Percentiles rank a stretch among this genome's conserved stretches.
Evolutionary conservation across 2,888 invertebrate genomes (phyloP).

Genomic region (Apoda limacodes): DNA sequence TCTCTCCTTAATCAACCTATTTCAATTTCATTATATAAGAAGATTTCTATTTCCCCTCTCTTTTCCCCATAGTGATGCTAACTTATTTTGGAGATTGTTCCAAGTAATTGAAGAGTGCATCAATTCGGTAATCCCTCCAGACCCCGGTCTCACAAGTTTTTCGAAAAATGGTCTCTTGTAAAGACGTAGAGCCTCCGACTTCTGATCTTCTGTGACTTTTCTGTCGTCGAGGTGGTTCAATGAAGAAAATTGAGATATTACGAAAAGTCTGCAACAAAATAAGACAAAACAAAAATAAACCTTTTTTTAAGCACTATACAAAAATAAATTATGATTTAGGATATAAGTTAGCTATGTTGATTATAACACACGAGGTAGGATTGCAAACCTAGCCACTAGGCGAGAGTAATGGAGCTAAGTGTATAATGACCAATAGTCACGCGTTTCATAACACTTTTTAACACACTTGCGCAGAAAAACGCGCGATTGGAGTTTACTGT

Average conservation of each 20-base stretch:
- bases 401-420: no score
- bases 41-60: slow-evolving; percentile 36
- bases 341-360: background rate
- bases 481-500: no score
- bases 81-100: slow-evolving; percentile 38
- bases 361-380: no score
- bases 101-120: slow-evolving; percentile 40
- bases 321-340: background rate
- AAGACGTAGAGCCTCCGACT: slow-evolving; percentile 70
- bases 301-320: no score
- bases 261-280: slow-evolving; percentile 71
- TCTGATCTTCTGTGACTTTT: slow-evolving; percentile 74
- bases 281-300: no score
- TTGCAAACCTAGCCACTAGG: no score
- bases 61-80: slow-evolving; percentile 33
- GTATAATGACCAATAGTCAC: no score
- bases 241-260: slow-evolving; percentile 78
- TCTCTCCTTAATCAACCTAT: no score
- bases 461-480: no score
- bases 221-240: slow-evolving; percentile 79
- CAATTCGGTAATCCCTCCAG: slow-evolving; percentile 35
- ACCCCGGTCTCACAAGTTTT: slow-evolving; percentile 39
- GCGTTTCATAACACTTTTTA: no score
- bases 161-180: slow-evolving; percentile 73
- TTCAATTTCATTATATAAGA: slow-evolving; percentile 19